Conservation (phyloP, 1,140 invertebrate genomes). For the Drosophila arawakana region DNA sequence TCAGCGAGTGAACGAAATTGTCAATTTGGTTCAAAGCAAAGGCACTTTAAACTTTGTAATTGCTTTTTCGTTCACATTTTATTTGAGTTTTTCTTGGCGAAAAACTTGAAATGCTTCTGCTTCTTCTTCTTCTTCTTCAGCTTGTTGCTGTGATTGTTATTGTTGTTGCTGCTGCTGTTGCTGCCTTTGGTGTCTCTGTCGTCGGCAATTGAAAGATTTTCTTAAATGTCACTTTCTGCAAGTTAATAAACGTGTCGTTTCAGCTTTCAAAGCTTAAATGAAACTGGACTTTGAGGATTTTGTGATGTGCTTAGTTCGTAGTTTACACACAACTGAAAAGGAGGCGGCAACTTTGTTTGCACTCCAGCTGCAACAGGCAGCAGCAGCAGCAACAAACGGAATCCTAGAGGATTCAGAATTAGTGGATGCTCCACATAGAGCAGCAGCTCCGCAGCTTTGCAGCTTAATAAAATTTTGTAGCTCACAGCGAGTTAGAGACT, state of each 20-base stretch:
- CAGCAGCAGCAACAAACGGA: conserved; percentile 36
- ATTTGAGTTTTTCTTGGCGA: conserved; percentile 57
- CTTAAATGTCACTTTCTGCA: conserved; percentile 67
- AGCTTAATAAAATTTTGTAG: conserved; percentile 13
- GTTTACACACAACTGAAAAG: conserved; percentile 10
- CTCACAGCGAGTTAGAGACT: background rate
- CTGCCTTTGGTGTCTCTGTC: conserved; percentile 19
- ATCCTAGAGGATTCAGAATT: conserved; percentile 28
- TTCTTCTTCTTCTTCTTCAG: background rate
- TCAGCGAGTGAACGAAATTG: conserved; percentile 58
- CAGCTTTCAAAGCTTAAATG: conserved; percentile 53
- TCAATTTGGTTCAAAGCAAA: conserved; percentile 79
- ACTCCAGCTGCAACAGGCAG: conserved; percentile 21
- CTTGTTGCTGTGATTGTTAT: conserved; percentile 28
- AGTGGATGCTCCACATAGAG: background rate
- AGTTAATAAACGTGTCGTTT: conserved; percentile 76
- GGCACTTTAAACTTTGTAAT: conserved; percentile 82
- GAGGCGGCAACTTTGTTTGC: conserved; percentile 23
- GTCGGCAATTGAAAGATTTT: conserved; percentile 64
- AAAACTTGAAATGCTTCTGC: conserved; percentile 26
- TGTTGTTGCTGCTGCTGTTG: conserved; percentile 17
- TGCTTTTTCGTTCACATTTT: conserved; percentile 78
- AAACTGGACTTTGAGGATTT: conserved; percentile 37
- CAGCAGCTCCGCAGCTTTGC: background rate
- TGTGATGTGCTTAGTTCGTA: background rate